Conservation (phyloP, 2,797 vertebrate genomes). For the Pseudochirops cupreus region DNA sequence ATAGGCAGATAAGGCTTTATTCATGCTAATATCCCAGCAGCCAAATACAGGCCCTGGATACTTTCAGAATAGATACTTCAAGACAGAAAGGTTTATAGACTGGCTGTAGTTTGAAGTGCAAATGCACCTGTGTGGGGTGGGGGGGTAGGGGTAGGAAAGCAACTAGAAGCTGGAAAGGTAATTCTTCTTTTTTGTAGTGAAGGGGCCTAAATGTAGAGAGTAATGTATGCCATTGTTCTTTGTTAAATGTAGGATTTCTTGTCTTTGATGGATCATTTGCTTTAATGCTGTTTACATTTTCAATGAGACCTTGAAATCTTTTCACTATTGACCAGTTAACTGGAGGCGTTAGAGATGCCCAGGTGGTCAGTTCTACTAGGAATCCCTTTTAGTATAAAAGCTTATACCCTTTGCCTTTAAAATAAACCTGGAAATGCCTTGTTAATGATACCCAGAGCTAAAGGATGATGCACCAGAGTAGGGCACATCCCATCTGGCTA, state of each 20-base stretch:
- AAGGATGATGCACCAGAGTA: background rate
- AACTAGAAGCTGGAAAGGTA: background rate
- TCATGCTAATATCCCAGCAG: background rate
- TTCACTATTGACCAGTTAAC: conserved; percentile 15
- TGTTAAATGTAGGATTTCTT: conserved; percentile 5
- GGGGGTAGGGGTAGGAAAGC: background rate
- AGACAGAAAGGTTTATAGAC: background rate
- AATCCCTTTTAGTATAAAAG: background rate
- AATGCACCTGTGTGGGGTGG: too few species aligned
- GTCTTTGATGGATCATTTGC: background rate
- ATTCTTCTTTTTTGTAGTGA: background rate
- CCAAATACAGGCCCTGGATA: background rate
- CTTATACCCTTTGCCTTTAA: background rate
- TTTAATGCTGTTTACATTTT: background rate
- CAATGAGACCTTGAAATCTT: background rate
- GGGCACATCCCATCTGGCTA: background rate
- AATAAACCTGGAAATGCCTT: background rate
- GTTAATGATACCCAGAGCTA: background rate
- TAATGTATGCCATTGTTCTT: background rate
- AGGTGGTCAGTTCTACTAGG: background rate
- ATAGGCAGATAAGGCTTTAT: background rate
- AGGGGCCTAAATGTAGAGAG: background rate
- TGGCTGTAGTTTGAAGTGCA: background rate
- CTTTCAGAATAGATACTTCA: background rate
- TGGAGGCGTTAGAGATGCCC: background rate